Evolutionary conservation across 92 coral and sea anemone species (phyloP), one percentile per base, ranked within the genome.

Genomic region (Ricordea florida): DNA sequence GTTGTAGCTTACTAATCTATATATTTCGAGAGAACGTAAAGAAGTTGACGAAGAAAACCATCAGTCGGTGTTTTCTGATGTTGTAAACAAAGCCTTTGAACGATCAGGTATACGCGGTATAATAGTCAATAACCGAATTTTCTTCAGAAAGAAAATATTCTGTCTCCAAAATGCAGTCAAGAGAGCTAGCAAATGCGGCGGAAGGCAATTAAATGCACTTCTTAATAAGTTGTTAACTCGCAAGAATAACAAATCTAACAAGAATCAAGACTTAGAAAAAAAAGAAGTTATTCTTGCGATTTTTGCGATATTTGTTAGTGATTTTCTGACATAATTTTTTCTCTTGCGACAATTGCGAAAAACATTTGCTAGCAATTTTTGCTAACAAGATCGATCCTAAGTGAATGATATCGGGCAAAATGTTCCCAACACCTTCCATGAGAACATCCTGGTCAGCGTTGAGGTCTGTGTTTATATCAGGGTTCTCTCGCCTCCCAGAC

Each of bases 401-500:
- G 21, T 64, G 48, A 24, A 25, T 62, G 29, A 26, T 51, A 20
- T 29, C 36, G 21, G 17, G 46, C 34, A 25, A 42, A 34, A 62
- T n/a, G n/a, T n/a, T n/a, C n/a, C n/a, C n/a, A n/a, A n/a, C n/a
- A n/a, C n/a, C n/a, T n/a, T n/a, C n/a, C 13, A 23, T 24, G 45
- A 81, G 74, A 14, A 81, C 87, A 61, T 81, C 82, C 26, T 62
- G 57, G 11, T 72, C 74, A 38, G 62, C 55, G 16, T 52, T 29
- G 10, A 81, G 15, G 4, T 81, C 83, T 20, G 74, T n/a, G n/a
- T n/a, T n/a, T n/a, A n/a, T n/a, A n/a, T n/a, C n/a, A n/a, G n/a
- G n/a, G n/a, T n/a, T n/a, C 32, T 82, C 83, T 43, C 44, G 55
- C 21, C 60, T 45, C 3, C 76, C 42, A 17, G 87, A 82, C 37